These are phyloP conservation scores for Macrosteles quadrilineatus DNA, from an alignment of 1,140 invertebrate genomes.

Conservation along the genomic window DNA sequence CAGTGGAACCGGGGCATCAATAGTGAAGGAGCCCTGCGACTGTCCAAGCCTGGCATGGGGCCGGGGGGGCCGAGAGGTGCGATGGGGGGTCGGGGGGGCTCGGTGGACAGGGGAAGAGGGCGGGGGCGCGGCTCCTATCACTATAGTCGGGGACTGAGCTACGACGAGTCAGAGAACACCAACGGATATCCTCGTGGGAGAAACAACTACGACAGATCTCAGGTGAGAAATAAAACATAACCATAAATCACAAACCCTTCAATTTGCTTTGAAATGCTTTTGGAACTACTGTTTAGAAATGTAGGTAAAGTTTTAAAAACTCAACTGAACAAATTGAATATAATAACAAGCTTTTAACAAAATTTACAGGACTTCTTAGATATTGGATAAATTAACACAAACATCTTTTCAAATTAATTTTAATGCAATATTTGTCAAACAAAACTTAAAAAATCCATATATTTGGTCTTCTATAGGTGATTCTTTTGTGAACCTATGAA, in stretches of 20 bases:
- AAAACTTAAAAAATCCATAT: too few relatives aligned
- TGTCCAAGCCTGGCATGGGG: conserved; percentile 45
- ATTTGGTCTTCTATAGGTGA: too few relatives aligned
- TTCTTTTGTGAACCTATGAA: too few relatives aligned
- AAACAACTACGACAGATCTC: conserved; percentile 49
- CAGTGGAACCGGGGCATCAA: conserved; percentile 61
- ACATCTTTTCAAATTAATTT: too few relatives aligned
- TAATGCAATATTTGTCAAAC: too few relatives aligned
- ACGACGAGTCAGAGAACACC: conserved; percentile 49
- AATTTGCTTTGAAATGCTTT: not conserved
- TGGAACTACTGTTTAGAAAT: too few relatives aligned
- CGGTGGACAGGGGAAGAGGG: conserved; percentile 59
- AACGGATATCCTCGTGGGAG: conserved; percentile 13
- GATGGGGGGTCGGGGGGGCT: conserved; percentile 57
- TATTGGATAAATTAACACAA: too few relatives aligned
- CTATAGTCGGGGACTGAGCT: conserved; percentile 58
- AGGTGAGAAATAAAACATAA: conserved; percentile 39
- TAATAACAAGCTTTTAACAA: too few relatives aligned
- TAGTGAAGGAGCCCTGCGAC: conserved; percentile 56
- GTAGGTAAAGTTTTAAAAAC: too few relatives aligned
- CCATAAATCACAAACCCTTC: too few relatives aligned
- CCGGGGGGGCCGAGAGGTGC: conserved; percentile 9
- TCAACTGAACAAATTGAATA: too few relatives aligned
- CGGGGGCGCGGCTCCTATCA: conserved; percentile 58
- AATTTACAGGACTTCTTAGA: too few relatives aligned